Evolutionary conservation across 2,888 invertebrate species (phyloP).

Genomic region (Gari tellinella): DNA sequence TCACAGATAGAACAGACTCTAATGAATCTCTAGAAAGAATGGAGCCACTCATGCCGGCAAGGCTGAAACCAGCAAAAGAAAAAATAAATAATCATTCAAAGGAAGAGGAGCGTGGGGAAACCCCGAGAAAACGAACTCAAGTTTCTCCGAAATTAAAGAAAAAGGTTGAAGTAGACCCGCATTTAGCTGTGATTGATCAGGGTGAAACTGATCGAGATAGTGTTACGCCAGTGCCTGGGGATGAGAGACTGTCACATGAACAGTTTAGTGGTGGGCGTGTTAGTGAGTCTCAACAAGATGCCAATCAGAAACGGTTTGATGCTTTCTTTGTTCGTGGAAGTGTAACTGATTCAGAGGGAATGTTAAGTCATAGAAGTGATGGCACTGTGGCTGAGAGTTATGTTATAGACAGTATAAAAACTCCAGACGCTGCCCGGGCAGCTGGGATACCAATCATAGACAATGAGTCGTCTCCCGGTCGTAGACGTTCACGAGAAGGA

Average conservation of each 20-base stretch:
- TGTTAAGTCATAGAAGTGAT: constrained; percentile 40
- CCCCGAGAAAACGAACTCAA: constrained; percentile 48
- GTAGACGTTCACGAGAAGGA: constrained; percentile 70
- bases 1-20: neutral
- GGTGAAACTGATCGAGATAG: constrained; percentile 54
- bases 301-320: constrained; percentile 44
- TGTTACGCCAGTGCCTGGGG: constrained; percentile 64
- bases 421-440: constrained; percentile 75
- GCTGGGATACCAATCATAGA: constrained; percentile 81
- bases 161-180: constrained; percentile 40
- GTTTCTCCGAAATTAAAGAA: constrained; percentile 66
- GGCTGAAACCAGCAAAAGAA: constrained; percentile 88
- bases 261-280: neutral
- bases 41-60: constrained; percentile 87
- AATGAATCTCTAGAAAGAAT: constrained; percentile 17
- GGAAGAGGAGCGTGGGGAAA: constrained; percentile 88
- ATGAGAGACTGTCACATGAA: constrained; percentile 1
- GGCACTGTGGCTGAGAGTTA: constrained; percentile 71
- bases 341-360: constrained; percentile 38
- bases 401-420: constrained; percentile 68
- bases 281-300: constrained; percentile 9
- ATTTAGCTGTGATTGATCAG: constrained; percentile 44
- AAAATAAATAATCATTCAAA: constrained; percentile 88
- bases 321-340: constrained; percentile 55
- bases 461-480: constrained; percentile 18